phyloP scores from a whole-genome alignment of 2,888 invertebrate genomes.

The Monopis laevigella region DNA sequence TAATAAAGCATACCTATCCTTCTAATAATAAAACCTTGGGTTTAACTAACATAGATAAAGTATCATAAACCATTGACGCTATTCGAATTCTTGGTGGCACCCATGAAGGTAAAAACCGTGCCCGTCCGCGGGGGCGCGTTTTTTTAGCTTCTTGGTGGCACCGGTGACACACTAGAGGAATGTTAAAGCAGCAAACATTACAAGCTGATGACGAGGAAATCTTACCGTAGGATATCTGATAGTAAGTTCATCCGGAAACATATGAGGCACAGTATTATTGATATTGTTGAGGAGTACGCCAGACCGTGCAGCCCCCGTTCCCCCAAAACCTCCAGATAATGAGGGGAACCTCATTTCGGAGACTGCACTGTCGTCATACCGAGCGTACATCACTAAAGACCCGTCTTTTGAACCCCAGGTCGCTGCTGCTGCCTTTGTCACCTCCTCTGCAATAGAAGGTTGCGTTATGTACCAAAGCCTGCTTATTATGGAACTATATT shows the following conservation, averaged over 20 bases:
- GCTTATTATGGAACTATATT: no score
- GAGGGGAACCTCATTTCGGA: conserved; percentile 83
- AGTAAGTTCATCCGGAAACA: conserved; percentile 82
- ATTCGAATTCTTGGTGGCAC: no score
- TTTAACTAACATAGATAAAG: no score
- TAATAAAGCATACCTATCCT: no score
- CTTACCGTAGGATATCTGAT: conserved; percentile 85
- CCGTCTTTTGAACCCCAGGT: conserved; percentile 90
- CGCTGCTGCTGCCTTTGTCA: conserved; percentile 82
- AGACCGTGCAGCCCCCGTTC: conserved; percentile 66
- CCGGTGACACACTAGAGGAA: no score
- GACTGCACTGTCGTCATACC: conserved; percentile 85
- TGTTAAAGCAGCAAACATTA: no score
- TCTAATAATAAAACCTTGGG: no score
- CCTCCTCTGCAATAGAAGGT: conserved; percentile 83
- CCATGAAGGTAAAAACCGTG: no score
- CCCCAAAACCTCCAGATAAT: conserved; percentile 76
- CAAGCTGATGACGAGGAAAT: conserved; percentile 14
- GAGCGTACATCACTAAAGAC: conserved; percentile 82
- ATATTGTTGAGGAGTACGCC: conserved; percentile 50
- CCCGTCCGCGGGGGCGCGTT: no score
- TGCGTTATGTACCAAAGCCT: no score
- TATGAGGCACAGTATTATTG: conserved; percentile 61
- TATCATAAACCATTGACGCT: no score
- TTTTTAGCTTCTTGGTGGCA: no score